Evolutionary conservation across 2,113 vertebrate species (phyloP).

Genomic region (Grammomys surdaster): DNA sequence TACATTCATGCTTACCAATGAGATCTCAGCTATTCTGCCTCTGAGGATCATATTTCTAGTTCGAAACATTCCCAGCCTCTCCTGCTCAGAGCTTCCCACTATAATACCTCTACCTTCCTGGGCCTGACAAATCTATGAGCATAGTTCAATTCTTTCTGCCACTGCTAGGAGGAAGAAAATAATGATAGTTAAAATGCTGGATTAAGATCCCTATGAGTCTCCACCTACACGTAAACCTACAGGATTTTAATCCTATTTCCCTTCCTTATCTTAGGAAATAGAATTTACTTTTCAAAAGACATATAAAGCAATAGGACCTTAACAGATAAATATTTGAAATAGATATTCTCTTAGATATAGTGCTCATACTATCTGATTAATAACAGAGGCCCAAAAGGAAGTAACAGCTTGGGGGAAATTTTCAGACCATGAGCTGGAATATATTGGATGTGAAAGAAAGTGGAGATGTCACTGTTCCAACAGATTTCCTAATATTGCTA

Average conservation of each 20-base stretch:
- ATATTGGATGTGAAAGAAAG: background rate
- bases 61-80: no score
- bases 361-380: background rate
- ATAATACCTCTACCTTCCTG: fast-evolving
- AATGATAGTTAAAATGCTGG: background rate
- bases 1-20: background rate
- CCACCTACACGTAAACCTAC: background rate
- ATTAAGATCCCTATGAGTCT: background rate
- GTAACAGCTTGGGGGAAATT: no score
- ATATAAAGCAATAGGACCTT: background rate
- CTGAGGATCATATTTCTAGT: background rate
- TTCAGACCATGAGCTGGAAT: background rate
- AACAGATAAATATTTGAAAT: background rate
- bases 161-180: background rate
- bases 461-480: background rate
- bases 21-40: background rate
- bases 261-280: background rate
- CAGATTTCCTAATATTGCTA: background rate
- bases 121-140: background rate
- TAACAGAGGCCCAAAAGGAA: background rate
- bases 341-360: background rate
- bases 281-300: background rate
- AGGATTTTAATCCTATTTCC: background rate
- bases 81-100: fast-evolving
- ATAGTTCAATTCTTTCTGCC: background rate